Base-by-base conservation (phyloP, 1,140 invertebrate genomes). In the Trichomalopsis sarcophagae region DNA sequence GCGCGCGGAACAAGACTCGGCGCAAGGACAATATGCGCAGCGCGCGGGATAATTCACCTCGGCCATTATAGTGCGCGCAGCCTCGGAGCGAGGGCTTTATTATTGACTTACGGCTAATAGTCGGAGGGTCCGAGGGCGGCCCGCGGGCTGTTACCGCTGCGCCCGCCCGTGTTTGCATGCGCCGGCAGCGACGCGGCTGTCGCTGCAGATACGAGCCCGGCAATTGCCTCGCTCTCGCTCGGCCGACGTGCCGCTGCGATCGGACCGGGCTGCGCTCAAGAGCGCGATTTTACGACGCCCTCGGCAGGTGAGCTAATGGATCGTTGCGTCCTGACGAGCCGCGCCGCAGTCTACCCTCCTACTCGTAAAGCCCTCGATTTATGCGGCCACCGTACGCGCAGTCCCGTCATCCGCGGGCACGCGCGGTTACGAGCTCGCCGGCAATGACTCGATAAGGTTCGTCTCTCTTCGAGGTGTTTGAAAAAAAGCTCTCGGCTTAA, bases 31-130 rank as follows among this genome's bases (percentile, higher is more conserved):
- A 91, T 92, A 88, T 88, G 84, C 86, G 86, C 85, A 86, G 44
- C 7, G 87, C 62, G 82, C 86, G 82, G 87, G 89, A 89, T 91
- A 92, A 91, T 91, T 92, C 89, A 90, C 87, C 84, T 74, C 79
- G 89, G n/a, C 74, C 40, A 76, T 76, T 76, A 76, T 50, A 47
- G 36, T 21, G 68, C 17, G 40, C 40, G 44, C 11, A 50, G 44
- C 23, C 40, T 76, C 74, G n/a, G 27, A 89, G 90, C 91, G 90
- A 90, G 90, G 89, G 90, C 89, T 89, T 92, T 90, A 91, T 76
- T 76, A 76, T 93, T 93, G 92, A 93, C 92, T 92, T 91, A 92
- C 89, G 88, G 90, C 90, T 90, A 91, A 93, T 92, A 91, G 91
- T 92, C 91, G 89, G 89, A 62, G 55, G 55, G 55, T 21, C 21